A percentile compares a stretch with the other conserved stretches of the same genome.
phyloP scores from a whole-genome alignment of 2,888 invertebrate species.

The Morpho helenor region DNA sequence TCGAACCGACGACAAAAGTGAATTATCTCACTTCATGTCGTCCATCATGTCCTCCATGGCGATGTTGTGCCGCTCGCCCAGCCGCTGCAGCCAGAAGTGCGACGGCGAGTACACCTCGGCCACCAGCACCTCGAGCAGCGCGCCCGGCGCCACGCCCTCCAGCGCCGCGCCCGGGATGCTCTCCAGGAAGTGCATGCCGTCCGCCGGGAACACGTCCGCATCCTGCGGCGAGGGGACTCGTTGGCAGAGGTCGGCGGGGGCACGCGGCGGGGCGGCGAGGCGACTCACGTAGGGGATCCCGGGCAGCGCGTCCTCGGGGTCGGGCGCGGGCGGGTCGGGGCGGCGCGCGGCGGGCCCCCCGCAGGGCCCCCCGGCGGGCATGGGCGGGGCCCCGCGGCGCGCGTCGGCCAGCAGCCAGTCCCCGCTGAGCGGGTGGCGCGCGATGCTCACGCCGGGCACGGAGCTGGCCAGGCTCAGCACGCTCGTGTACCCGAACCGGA shows the following conservation, averaged over 20 bases:
- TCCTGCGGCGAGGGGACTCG: conserved; percentile 41
- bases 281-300: conserved; percentile 49
- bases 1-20: too few species aligned
- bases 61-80: conserved; percentile 43
- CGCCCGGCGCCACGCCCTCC: conserved; percentile 37
- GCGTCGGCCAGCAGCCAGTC: conserved; percentile 36
- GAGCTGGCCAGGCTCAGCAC: conserved; percentile 46
- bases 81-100: conserved; percentile 77
- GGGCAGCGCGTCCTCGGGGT: conserved; percentile 48
- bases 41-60: conserved; percentile 72
- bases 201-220: conserved; percentile 61
- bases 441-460: conserved; percentile 31
- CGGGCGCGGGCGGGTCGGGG: conserved; percentile 18
- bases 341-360: conserved; percentile 12
- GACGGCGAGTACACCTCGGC: conserved; percentile 78
- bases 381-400: conserved; percentile 17
- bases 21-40: conserved; percentile 62
- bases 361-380: conserved; percentile 16
- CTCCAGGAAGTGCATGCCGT: conserved; percentile 62
- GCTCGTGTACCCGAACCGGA: conserved; percentile 50
- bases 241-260: conserved; percentile 20
- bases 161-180: conserved; percentile 41
- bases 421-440: conserved; percentile 26
- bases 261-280: conserved; percentile 20
- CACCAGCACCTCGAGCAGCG: conserved; percentile 59